These are phyloP conservation scores for Myotis brandtii DNA, from an alignment of 2,113 vertebrate genomes.

Conservation along the genomic window DNA sequence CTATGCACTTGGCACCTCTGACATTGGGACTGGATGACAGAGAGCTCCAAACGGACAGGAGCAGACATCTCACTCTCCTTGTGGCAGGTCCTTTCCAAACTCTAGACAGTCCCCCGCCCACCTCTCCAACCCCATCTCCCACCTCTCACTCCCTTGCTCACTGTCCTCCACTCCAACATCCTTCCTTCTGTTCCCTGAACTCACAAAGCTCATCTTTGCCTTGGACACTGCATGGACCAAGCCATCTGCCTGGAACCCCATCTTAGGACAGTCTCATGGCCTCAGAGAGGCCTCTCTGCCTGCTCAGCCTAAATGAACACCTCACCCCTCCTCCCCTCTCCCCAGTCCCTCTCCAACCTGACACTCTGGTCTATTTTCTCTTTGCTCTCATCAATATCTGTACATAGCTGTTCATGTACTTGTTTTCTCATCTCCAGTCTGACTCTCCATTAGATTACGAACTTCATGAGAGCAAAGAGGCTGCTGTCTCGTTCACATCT, in stretches of 20 bases:
- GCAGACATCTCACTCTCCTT: background rate
- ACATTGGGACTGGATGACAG: background rate
- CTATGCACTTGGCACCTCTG: background rate
- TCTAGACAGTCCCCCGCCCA: rapidly evolving
- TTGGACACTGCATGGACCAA: background rate
- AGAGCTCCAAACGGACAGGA: background rate
- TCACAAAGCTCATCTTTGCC: background rate
- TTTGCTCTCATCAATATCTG: background rate
- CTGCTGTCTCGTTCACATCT: background rate
- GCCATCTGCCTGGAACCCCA: background rate
- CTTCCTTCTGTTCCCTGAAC: background rate
- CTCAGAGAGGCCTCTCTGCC: background rate
- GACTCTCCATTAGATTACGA: background rate
- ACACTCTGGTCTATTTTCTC: background rate
- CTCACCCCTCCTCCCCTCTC: rapidly evolving
- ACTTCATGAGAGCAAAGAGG: background rate
- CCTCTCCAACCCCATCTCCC: background rate
- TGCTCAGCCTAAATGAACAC: background rate
- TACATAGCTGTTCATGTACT: background rate
- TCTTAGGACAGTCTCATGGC: background rate
- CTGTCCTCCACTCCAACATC: background rate
- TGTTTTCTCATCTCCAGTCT: background rate
- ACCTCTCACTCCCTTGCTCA: background rate
- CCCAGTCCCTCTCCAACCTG: no score
- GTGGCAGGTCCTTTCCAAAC: background rate